Evolutionary conservation across 2,888 invertebrate genomes (phyloP).

Genomic region (Thecophora atra): DNA sequence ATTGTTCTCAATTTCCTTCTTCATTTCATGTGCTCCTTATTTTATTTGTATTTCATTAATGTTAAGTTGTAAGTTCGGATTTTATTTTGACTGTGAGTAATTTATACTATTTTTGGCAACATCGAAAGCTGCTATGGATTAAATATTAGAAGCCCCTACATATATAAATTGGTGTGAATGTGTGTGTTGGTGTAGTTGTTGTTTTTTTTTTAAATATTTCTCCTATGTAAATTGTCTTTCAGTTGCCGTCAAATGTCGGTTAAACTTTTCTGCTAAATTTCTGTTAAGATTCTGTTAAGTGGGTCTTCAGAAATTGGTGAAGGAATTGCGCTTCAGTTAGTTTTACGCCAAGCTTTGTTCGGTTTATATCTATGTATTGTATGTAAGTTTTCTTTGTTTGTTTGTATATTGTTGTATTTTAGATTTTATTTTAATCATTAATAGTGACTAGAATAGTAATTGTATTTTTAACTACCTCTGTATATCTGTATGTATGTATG

Average conservation of each 20-base stretch:
- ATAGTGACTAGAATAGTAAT: background rate
- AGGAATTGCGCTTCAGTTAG: too few relatives aligned
- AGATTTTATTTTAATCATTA: background rate
- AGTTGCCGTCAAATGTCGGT: background rate
- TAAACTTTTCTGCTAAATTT: background rate
- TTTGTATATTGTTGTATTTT: background rate
- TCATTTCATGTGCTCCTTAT: background rate
- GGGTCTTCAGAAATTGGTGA: background rate
- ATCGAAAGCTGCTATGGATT: background rate
- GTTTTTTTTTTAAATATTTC: too few relatives aligned
- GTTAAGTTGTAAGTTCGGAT: slow-evolving; percentile 3
- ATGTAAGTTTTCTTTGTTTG: background rate
- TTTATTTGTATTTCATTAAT: background rate
- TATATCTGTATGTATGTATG: slow-evolving; percentile 20
- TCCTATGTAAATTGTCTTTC: background rate
- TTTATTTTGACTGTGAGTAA: slow-evolving; percentile 17
- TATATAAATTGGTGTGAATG: background rate
- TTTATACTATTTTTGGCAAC: slow-evolving; percentile 19
- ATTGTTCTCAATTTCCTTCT: too few relatives aligned
- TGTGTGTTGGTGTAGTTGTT: slow-evolving; percentile 26
- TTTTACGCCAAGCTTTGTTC: background rate
- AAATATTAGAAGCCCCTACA: background rate
- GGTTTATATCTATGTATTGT: background rate
- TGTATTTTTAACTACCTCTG: background rate
- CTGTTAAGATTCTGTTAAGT: background rate